phyloP scores from a whole-genome alignment of 1,140 invertebrate genomes.

The Pygmarrhopalites habei region DNA sequence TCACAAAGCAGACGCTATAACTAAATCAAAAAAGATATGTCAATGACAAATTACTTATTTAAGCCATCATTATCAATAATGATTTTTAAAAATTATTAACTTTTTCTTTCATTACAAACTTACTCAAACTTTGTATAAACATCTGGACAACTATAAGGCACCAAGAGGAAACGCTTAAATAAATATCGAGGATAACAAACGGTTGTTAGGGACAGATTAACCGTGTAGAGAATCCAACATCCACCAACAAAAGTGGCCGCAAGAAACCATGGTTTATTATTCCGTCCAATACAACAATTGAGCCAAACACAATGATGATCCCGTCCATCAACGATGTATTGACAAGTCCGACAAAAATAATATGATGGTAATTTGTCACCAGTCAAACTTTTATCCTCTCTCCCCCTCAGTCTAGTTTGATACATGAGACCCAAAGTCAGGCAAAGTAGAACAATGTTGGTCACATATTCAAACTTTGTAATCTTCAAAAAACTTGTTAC shows the following conservation, averaged over 20 bases:
- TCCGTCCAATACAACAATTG: slow-evolving; percentile 26
- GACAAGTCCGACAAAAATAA: slow-evolving; percentile 45
- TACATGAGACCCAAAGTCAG: slow-evolving; percentile 33
- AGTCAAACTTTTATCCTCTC: slow-evolving; percentile 6
- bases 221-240: slow-evolving; percentile 10
- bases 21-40: too few species aligned
- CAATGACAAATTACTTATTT: background rate
- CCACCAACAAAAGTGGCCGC: slow-evolving; percentile 4
- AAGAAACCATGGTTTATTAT: slow-evolving; percentile 25
- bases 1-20: slow-evolving; percentile 22
- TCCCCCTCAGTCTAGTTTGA: slow-evolving; percentile 7
- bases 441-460: slow-evolving; percentile 33
- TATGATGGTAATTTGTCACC: slow-evolving; percentile 38
- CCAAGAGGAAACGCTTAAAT: slow-evolving; percentile 8
- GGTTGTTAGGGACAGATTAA: slow-evolving; percentile 14
- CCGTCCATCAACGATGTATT: slow-evolving; percentile 44
- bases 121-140: slow-evolving; percentile 23
- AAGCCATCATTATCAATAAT: too few species aligned
- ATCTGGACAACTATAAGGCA: slow-evolving; percentile 20
- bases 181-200: slow-evolving; percentile 20
- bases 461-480: slow-evolving; percentile 26
- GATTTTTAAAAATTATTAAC: too few species aligned
- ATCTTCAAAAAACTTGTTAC: slow-evolving; percentile 8
- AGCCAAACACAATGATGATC: slow-evolving; percentile 50
- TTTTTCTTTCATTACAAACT: too few species aligned